Conservation (phyloP, 1,140 invertebrate species). For the Diuraphis noxia region DNA sequence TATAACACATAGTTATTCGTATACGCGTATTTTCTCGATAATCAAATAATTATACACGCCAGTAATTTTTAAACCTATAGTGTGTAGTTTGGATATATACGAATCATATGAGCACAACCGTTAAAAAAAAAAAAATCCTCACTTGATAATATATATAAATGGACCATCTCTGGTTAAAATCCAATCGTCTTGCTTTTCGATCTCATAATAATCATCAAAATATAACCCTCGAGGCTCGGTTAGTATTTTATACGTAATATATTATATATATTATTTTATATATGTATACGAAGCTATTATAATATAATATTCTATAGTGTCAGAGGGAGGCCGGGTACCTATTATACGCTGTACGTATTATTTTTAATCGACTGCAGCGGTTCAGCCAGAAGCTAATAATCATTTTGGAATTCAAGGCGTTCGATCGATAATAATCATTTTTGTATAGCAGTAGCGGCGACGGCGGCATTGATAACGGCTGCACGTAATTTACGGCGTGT, state of each 20-base stretch:
- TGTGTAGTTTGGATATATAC: neutral
- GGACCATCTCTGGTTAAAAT: neutral
- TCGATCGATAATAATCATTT: constrained; percentile 12
- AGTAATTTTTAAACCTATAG: constrained; percentile 4
- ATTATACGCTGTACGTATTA: neutral
- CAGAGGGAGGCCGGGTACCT: neutral
- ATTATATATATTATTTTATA: neutral
- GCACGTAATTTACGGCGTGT: constrained; percentile 22
- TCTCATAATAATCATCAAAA: constrained; percentile 1
- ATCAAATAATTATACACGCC: neutral
- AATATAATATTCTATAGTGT: neutral
- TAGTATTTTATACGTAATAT: neutral
- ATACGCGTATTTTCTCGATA: neutral
- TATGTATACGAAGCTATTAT: neutral
- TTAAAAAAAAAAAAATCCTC: neutral
- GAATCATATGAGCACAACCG: neutral
- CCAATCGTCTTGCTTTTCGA: neutral
- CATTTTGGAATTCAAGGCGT: neutral
- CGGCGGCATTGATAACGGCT: constrained; percentile 4
- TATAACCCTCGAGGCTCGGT: neutral
- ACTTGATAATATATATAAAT: neutral
- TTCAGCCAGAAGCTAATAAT: constrained; percentile 1
- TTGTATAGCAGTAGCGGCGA: neutral
- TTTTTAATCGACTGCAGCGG: constrained; percentile 16
- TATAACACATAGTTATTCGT: neutral